phyloP scores from a whole-genome alignment of 92 coral and sea anemone species.

The Palythoa grandiflora region DNA sequence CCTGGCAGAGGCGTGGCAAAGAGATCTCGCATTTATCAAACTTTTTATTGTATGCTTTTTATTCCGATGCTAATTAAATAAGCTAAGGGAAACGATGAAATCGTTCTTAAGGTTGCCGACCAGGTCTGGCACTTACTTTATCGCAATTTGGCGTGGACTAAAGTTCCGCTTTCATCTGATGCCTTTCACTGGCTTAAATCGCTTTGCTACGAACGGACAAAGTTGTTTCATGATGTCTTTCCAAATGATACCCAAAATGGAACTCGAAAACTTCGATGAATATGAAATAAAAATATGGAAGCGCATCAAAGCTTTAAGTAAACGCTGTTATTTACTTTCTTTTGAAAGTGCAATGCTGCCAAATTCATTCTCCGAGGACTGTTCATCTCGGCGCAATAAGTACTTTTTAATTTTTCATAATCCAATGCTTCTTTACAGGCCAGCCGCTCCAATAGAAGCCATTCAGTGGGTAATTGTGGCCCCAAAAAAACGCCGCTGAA shows the following conservation, averaged over 20 bases:
- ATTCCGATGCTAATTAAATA: constrained; percentile 96
- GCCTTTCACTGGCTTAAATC: constrained; percentile 21
- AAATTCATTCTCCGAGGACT: constrained; percentile 25
- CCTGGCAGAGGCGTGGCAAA: constrained; percentile 79
- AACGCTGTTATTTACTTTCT: constrained; percentile 39
- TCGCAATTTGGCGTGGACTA: constrained; percentile 49
- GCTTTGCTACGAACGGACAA: constrained; percentile 18
- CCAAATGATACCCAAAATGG: neutral
- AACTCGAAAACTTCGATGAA: constrained; percentile 18
- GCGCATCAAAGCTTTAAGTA: constrained; percentile 39
- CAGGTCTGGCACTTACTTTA: constrained; percentile 64
- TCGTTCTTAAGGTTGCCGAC: constrained; percentile 78
- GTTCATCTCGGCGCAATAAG: constrained; percentile 68
- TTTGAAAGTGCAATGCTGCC: constrained; percentile 37
- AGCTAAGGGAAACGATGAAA: constrained; percentile 81
- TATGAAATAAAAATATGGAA: constrained; percentile 22
- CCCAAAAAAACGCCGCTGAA: constrained; percentile 78
- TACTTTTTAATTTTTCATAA: constrained; percentile 83
- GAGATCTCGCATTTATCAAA: constrained; percentile 85
- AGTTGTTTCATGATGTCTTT: neutral
- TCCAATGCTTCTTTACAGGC: constrained; percentile 59
- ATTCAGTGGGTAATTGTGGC: constrained; percentile 70
- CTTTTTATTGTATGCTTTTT: constrained; percentile 77
- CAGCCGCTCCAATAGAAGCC: constrained; percentile 88
- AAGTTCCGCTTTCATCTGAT: constrained; percentile 60